Evolutionary conservation across 2,113 vertebrate species (phyloP).

Genomic region (Tretioscincus oriximinensis): DNA sequence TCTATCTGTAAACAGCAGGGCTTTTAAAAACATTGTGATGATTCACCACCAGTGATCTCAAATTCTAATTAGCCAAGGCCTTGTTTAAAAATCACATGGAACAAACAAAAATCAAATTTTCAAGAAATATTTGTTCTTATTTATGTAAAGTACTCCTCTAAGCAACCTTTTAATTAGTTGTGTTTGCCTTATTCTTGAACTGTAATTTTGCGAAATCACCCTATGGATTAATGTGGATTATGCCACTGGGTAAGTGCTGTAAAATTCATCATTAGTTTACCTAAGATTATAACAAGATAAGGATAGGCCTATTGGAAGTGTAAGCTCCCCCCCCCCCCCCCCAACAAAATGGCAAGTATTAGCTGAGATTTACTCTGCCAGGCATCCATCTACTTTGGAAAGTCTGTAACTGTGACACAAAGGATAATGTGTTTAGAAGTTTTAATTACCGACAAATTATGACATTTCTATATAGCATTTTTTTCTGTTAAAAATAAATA

Average conservation of each 20-base stretch:
- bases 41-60: neutral
- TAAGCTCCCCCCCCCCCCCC: constrained; percentile 39
- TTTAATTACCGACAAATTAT: no score
- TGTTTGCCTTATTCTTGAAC: constrained; percentile 59
- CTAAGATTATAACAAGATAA: constrained; percentile 68
- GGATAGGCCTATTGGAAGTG: constrained; percentile 56
- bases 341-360: constrained; percentile 40
- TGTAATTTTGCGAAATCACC: constrained; percentile 63
- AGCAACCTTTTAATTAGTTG: constrained; percentile 57
- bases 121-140: constrained; percentile 28
- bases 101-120: neutral
- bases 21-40: neutral
- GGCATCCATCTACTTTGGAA: neutral
- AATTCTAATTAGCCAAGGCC: neutral
- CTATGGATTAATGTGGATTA: constrained; percentile 61
- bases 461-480: no score
- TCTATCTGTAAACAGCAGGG: neutral
- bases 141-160: constrained; percentile 57
- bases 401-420: constrained; percentile 12
- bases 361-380: neutral
- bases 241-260: constrained; percentile 62
- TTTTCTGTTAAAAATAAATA: no score
- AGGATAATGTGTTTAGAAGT: no score
- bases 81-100: neutral
- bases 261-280: constrained; percentile 64